phyloP scores from a whole-genome alignment of 2,113 vertebrate species.

The Budorcas taxicolor region DNA sequence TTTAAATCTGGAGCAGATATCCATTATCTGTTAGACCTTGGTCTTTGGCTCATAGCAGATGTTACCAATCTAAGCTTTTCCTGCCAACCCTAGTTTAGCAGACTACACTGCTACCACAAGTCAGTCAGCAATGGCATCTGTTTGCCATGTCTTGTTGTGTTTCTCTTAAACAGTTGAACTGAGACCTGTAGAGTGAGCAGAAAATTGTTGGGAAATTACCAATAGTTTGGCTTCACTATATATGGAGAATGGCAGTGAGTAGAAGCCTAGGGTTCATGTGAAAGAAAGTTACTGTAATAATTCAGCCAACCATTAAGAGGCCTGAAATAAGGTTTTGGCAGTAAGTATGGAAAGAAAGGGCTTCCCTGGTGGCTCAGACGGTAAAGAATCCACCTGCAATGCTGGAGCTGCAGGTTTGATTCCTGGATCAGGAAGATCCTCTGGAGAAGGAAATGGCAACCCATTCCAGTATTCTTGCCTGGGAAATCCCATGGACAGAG shows the following conservation, averaged over 20 bases:
- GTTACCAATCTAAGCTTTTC: background rate
- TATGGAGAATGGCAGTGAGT: background rate
- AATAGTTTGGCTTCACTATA: background rate
- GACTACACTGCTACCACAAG: background rate
- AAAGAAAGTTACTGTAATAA: background rate
- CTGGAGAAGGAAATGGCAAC: background rate
- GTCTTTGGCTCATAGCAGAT: background rate
- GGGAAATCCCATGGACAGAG: background rate
- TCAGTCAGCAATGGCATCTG: background rate
- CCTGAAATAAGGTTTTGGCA: background rate
- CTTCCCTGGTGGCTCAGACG: background rate
- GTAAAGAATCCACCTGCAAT: background rate
- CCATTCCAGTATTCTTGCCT: background rate
- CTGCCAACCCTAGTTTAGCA: background rate
- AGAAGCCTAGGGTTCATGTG: background rate
- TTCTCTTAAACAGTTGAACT: background rate
- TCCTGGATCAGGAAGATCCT: background rate
- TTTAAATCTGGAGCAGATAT: background rate
- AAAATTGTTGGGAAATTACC: background rate
- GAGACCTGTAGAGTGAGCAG: background rate
- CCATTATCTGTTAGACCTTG: background rate
- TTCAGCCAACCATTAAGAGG: background rate
- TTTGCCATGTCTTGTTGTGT: background rate
- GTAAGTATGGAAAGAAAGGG: background rate
- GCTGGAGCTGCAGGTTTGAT: background rate